These are phyloP conservation scores for Sphaeridia pumilis DNA, from an alignment of 2,888 invertebrate genomes.

Conservation along the genomic window DNA sequence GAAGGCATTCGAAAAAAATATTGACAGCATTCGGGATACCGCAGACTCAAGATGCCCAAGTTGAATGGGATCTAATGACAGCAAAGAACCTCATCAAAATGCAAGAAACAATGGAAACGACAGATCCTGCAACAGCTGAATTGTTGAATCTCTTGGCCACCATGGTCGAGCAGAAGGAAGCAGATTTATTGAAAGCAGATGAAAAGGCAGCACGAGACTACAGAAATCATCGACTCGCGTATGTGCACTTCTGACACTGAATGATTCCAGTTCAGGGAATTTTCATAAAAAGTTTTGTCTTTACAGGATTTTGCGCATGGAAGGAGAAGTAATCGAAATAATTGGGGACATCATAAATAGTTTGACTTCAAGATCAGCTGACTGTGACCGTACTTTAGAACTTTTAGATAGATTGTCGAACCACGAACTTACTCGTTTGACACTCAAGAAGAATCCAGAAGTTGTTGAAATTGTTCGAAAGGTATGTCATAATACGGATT, in stretches of 20 bases:
- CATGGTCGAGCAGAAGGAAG: slow-evolving; percentile 51
- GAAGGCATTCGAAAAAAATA: not conserved
- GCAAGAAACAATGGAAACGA: slow-evolving; percentile 43
- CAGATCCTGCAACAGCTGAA: slow-evolving; percentile 49
- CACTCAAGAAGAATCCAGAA: slow-evolving; percentile 69
- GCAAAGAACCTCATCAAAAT: slow-evolving; percentile 51
- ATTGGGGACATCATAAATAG: slow-evolving; percentile 33
- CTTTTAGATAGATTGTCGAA: slow-evolving; percentile 50
- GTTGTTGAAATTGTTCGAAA: slow-evolving; percentile 61
- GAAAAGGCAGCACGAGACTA: slow-evolving; percentile 9
- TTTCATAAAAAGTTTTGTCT: not conserved
- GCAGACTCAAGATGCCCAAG: slow-evolving; percentile 47
- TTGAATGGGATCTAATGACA: slow-evolving; percentile 54
- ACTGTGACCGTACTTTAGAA: slow-evolving; percentile 58
- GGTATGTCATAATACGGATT: slow-evolving; percentile 36
- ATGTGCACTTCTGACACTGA: not conserved
- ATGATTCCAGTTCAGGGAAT: slow-evolving; percentile 11
- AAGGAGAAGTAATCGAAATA: slow-evolving; percentile 35
- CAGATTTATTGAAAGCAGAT: slow-evolving; percentile 41
- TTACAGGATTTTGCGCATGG: slow-evolving; percentile 24
- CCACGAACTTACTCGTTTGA: slow-evolving; percentile 54
- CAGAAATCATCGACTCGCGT: slow-evolving; percentile 11
- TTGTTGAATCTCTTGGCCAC: slow-evolving; percentile 50
- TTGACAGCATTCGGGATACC: not conserved
- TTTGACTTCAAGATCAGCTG: slow-evolving; percentile 55